A percentile compares a stretch with the other conserved stretches of the same genome.
phyloP scores from a whole-genome alignment of 2,113 vertebrate genomes.

The Ploceus nigricollis region DNA sequence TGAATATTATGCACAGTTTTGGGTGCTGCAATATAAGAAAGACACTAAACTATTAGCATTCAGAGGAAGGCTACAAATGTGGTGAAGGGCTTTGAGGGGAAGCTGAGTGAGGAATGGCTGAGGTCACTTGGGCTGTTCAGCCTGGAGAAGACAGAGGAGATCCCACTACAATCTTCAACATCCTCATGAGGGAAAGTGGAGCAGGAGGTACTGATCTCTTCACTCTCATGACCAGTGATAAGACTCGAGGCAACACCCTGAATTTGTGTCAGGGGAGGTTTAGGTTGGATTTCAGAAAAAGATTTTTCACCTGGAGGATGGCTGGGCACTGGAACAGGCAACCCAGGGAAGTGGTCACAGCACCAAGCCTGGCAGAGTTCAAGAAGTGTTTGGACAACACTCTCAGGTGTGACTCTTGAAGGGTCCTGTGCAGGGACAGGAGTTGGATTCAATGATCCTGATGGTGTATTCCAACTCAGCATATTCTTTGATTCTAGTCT shows the following conservation, averaged over 20 bases:
- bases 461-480: neutral
- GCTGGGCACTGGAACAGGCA: neutral
- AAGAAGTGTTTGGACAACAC: neutral
- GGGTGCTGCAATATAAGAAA: neutral
- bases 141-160: neutral
- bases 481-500: neutral
- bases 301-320: neutral
- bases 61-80: neutral
- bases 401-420: neutral
- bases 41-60: neutral
- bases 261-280: neutral
- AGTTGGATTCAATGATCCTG: neutral
- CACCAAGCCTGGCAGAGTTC: neutral
- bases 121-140: neutral
- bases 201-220: neutral
- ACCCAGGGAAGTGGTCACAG: neutral
- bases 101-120: neutral
- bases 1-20: fast-evolving
- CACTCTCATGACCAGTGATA: neutral
- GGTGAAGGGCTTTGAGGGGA: neutral
- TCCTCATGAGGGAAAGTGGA: neutral
- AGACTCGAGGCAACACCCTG: neutral
- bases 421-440: neutral
- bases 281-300: neutral
- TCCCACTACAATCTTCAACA: neutral